Evolutionary conservation across 2,113 vertebrate genomes (phyloP), one percentile per base, ranked within the genome.

Genomic region (Planiliza haematocheilus): DNA sequence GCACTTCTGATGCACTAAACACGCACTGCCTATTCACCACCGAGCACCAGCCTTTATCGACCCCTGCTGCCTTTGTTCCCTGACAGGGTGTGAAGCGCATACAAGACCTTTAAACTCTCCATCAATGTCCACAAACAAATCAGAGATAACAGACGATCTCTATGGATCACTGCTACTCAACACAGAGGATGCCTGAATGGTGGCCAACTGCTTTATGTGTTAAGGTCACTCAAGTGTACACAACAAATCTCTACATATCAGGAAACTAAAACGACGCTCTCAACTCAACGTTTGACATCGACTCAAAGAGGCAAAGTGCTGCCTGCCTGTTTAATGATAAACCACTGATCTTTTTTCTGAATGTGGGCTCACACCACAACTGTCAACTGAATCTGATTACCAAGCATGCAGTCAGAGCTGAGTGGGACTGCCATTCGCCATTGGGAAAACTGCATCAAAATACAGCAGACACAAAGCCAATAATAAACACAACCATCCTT

Each of bases 21-120:
- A 42, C 51, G 55, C 37, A 56, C 52, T 74, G 43, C 48, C 71
- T 56, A 68, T 50, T 62, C 82, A 80, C 82, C 86, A 89, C 82
- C 86, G 71, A 50, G 46, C 79, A 87, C 11, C 84, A 87, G 72
- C 67, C 20, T 7, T 49, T n/a, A 62, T 78, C 61, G 77, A 17
- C 55, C 43, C 12, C 34, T 36, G 39, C 58, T 1, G 42, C 8
- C 16, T 48, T 77, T 46, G 37, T 43, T 37, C 21, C 34, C 10
- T 42, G 17, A 46, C 16, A 53, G 0, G 0, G 2, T 2, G 1
- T 38, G 37, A n/a, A 51, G 14, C 20, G 8, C 20, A 58, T 70
- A 52, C 52, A 24, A 63, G 34, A 74, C 59, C 43, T 71, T 79
- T 72, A 12, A 52, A 45, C 8, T 10, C 48, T 36, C 8, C 41